Percentiles rank a stretch among this genome's conserved stretches.
These are phyloP conservation scores for Brenthis ino DNA, from an alignment of 2,888 invertebrate species.

Conservation along the genomic window DNA sequence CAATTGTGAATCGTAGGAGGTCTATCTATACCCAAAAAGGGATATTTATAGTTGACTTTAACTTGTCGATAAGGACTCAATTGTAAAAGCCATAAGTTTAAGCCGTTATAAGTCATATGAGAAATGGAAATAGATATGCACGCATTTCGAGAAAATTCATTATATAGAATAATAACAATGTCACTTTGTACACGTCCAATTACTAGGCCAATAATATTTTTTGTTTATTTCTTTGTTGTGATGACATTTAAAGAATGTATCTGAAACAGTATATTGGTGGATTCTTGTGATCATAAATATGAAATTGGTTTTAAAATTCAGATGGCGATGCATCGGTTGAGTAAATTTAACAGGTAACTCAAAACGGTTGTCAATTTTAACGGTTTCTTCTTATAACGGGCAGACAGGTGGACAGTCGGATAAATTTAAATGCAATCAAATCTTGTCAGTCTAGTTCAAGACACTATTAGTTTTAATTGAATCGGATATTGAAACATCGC, in stretches of 20 bases:
- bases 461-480: conserved; percentile 40
- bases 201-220: conserved; percentile 18
- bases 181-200: conserved; percentile 12
- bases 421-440: conserved; percentile 43
- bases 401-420: conserved; percentile 42
- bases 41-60: conserved; percentile 44
- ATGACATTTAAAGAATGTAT: conserved; percentile 12
- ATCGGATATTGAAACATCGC: conserved; percentile 32
- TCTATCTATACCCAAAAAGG: conserved; percentile 43
- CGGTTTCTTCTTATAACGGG: conserved; percentile 43
- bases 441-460: conserved; percentile 41
- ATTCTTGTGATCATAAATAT: conserved; percentile 36
- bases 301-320: conserved; percentile 31
- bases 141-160: conserved; percentile 3
- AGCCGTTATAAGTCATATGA: conserved; percentile 5
- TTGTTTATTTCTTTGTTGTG: conserved; percentile 1
- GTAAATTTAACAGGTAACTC: conserved; percentile 47
- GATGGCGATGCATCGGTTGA: conserved; percentile 34
- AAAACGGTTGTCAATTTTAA: conserved; percentile 52
- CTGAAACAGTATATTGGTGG: conserved; percentile 40
- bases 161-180: conserved; percentile 9
- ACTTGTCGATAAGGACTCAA: conserved; percentile 27
- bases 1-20: conserved; percentile 62
- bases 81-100: conserved; percentile 11
- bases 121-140: neutral